Evolutionary conservation across 2,888 invertebrate genomes (phyloP), one percentile per base, ranked within the genome.

Genomic region (Pyrocoelia pectoralis): DNA sequence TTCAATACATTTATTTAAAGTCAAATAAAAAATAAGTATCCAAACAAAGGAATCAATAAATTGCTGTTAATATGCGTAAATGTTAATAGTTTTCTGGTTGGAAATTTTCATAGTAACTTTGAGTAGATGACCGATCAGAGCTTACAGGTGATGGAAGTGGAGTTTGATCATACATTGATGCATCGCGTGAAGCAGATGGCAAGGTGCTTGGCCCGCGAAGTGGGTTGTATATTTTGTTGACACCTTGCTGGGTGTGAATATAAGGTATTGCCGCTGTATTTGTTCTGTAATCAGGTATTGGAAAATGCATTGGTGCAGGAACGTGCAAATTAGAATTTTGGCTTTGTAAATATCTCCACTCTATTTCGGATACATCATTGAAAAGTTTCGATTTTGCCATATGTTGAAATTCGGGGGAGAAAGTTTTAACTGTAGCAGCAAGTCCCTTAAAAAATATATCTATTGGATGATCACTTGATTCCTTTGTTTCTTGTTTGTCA

Each of bases 391-490:
- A 46, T 17, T 46, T 46, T 46, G 46, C 46, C 15, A 17, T 46
- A 46, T 46, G 15, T 18, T 46, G 46, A 46, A 17, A 46, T 17
- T 17, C 10, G 10, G 18, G 46, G 18, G 17, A 48, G 18, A 46
- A 28, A n/a, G 18, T 56, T 29, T 29, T 48, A 48, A 33, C 48
- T 15, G 50, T 58, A 24, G 40, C 40, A 41, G 50, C 58, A 33
- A 58, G 40, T 51, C 50, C 50, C 50, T 33, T 12, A n/a, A 49
- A 55, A 43, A 55, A 51, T 13, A 50, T 19, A 13, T 48, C 19
- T 14, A 33, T 49, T 28, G 58, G 52, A 57, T 18, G 46, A n/a
- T 24, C 9, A 12, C 9, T 51, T 49, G 52, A 46, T 18, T 1
- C 18, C 15, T 17, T 46, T 14, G 6, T 46, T 17, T 46, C 10